Base-by-base conservation (phyloP, 1,140 invertebrate species). In the Danaus plexippus region DNA sequence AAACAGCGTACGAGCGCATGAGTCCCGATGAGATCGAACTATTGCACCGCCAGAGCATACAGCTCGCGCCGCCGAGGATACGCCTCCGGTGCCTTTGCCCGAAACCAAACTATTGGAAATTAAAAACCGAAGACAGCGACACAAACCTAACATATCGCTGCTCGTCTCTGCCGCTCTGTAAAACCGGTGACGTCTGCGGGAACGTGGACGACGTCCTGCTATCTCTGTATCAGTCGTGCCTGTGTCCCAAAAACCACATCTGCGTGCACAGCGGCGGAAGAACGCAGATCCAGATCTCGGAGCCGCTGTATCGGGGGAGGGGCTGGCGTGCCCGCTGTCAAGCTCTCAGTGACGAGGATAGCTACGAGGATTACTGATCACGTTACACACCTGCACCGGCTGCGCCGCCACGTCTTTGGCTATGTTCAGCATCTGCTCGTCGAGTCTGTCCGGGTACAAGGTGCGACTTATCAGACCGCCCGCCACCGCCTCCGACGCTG, bases 401-500 rank as follows among this genome's bases (percentile, higher is more conserved):
- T 93, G 90, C 59, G 88, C 76, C 11, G 92, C 90, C 68, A 94
- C 90, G 42, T 88, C 86, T 54, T 87, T 88, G 9, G 91, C 83
- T n/a, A 90, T 89, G 11, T 89, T 88, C 45, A 91, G 83, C 5
- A 94, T 70, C 78, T 94, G 91, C 56, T 91, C 89, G 54, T 90
- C 87, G 75, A 93, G 93, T 42, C 89, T 88, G 50, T 92, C 90
- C 1, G 92, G 92, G 91, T 92, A 93, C 13, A 95, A 72, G 13
- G 92, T 88, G 73, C 91, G 89, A 12, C 92, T 91, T 11, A 94
- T 91, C 11, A 96, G 85, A 3, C 94, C 94, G 61, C 89, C 89
- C 41, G 88, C 87, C 46, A 91, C 73, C 11, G 93, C 94, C 75
- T 95, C 92, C 43, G 88, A 88, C 1, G 93, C 92, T 6, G 92